phyloP scores from a whole-genome alignment of 2,888 invertebrate species.

The Chrysodeixis includens region DNA sequence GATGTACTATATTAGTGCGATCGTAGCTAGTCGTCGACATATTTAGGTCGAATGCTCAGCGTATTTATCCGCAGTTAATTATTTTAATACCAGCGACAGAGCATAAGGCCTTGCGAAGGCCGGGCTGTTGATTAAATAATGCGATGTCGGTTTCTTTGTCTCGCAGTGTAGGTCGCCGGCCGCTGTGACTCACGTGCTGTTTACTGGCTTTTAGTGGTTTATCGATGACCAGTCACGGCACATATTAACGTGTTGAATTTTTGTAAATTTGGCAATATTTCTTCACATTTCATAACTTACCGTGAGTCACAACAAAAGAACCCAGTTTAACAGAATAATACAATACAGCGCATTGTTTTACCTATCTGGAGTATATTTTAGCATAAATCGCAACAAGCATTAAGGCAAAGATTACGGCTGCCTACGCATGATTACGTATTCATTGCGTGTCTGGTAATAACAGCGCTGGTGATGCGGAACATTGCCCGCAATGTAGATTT shows the following conservation, averaged over 20 bases:
- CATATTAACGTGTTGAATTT: not conserved
- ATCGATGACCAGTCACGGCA: slow-evolving; percentile 22
- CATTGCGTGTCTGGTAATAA: slow-evolving; percentile 9
- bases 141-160: slow-evolving; percentile 42
- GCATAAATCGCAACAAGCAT: slow-evolving; percentile 2
- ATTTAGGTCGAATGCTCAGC: slow-evolving; percentile 33
- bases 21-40: slow-evolving; percentile 24
- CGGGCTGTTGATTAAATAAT: slow-evolving; percentile 9
- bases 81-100: slow-evolving; percentile 26
- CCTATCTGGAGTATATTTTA: not conserved
- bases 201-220: slow-evolving; percentile 19
- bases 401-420: slow-evolving; percentile 19
- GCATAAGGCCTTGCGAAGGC: slow-evolving; percentile 28
- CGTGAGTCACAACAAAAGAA: not conserved
- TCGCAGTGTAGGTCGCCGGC: slow-evolving; percentile 11
- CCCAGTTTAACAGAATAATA: no score
- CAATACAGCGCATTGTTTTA: no score
- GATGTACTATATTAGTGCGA: slow-evolving; percentile 11
- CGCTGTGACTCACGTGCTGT: slow-evolving; percentile 36
- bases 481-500: slow-evolving; percentile 22
- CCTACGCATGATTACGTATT: slow-evolving; percentile 24
- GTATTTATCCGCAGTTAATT: slow-evolving; percentile 19
- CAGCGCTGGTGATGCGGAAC: slow-evolving; percentile 5
- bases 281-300: not conserved
- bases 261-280: slow-evolving; percentile 9